These are phyloP conservation scores for Hippoglossus hippoglossus DNA, from an alignment of 2,797 vertebrate species.

Conservation along the genomic window DNA sequence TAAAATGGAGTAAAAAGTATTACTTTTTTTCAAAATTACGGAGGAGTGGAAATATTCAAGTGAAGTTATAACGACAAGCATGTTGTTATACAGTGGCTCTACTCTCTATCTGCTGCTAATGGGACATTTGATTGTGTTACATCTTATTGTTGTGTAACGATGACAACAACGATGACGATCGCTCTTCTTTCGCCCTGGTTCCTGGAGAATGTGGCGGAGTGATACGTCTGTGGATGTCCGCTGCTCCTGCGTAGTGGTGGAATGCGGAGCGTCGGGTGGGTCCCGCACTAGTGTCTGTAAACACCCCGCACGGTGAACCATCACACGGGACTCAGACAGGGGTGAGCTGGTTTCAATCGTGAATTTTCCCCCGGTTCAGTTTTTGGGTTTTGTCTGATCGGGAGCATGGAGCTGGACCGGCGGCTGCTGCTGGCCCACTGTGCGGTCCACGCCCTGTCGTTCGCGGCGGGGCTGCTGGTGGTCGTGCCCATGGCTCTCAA, in stretches of 20 bases:
- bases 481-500: slow-evolving; percentile 86
- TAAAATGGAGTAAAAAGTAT: not conserved
- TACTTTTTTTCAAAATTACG: not conserved
- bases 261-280: not conserved
- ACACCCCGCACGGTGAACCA: slow-evolving; percentile 1
- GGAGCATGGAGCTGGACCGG: slow-evolving; percentile 83
- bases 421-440: slow-evolving; percentile 85
- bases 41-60: not conserved
- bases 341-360: no score
- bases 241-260: slow-evolving; percentile 14
- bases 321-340: not conserved
- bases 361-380: no score
- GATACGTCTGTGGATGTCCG: slow-evolving; percentile 16
- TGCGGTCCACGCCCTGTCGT: slow-evolving; percentile 80
- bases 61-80: no score
- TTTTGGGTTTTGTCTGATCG: not conserved
- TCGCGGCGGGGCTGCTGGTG: slow-evolving; percentile 80
- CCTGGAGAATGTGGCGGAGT: slow-evolving; percentile 26
- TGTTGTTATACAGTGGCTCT: no score
- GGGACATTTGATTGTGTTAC: not conserved
- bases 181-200: not conserved
- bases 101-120: not conserved
- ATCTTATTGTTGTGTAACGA: not conserved
- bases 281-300: slow-evolving; percentile 52
- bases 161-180: not conserved